Evolutionary conservation across 2,113 vertebrate genomes (phyloP).

Genomic region (Poeciliopsis prolifica): DNA sequence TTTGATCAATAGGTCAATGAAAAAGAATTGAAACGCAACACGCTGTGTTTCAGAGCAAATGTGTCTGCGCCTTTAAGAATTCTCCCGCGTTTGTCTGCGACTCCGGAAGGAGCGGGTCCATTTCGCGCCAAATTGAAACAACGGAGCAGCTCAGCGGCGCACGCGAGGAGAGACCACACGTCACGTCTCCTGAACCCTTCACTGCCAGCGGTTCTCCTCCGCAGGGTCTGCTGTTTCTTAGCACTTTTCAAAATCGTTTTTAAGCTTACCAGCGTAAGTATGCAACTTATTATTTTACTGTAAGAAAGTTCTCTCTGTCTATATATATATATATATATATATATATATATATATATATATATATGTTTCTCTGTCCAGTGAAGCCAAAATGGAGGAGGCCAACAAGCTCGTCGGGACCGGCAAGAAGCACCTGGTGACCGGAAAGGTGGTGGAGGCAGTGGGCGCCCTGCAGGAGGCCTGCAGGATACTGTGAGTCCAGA

Average conservation of each 20-base stretch:
- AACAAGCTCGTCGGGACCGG: constrained; percentile 89
- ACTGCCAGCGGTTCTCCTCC: neutral
- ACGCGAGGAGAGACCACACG: neutral
- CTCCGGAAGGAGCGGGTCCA: constrained; percentile 15
- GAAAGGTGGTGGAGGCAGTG: constrained; percentile 88
- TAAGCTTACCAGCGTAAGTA: neutral
- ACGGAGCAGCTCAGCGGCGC: neutral
- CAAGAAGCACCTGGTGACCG: constrained; percentile 91
- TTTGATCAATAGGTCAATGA: neutral
- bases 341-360: too few species aligned
- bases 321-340: too few species aligned
- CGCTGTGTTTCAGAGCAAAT: neutral
- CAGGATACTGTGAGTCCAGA: constrained; percentile 85
- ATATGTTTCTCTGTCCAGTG: neutral
- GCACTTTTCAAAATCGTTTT: neutral
- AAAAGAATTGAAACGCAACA: too few species aligned
- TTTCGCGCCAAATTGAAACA: constrained; percentile 71
- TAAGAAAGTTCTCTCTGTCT: too few species aligned
- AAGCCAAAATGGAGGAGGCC: constrained; percentile 82
- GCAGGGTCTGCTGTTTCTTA: neutral
- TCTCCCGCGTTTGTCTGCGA: constrained; percentile 46
- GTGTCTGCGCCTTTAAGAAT: constrained; percentile 64
- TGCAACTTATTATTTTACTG: neutral
- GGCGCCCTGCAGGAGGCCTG: constrained; percentile 91
- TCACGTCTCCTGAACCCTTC: neutral